A percentile compares a stretch with the other conserved stretches of the same genome.
Conservation (phyloP, 2,797 vertebrate species). For the Pipistrellus nathusii region DNA sequence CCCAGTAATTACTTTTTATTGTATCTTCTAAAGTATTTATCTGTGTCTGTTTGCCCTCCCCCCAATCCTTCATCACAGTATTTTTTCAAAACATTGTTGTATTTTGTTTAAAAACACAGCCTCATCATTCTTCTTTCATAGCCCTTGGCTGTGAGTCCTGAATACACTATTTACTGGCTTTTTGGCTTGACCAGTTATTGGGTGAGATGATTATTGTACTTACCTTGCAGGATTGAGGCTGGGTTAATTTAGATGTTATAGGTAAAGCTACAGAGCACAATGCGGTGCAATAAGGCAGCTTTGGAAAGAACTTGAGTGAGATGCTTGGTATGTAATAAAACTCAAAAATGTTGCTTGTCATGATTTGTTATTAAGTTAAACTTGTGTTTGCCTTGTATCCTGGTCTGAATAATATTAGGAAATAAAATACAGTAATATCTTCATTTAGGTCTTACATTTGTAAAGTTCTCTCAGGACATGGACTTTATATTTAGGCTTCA, state of each 20-base stretch:
- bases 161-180: background rate
- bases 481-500: background rate
- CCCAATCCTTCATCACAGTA: background rate
- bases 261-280: background rate
- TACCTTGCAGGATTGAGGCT: background rate
- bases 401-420: background rate
- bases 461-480: background rate
- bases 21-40: background rate
- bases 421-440: background rate
- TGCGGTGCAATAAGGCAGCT: background rate
- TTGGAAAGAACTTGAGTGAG: background rate
- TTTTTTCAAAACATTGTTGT: background rate
- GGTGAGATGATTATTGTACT: background rate
- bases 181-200: background rate
- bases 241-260: background rate
- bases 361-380: background rate
- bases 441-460: background rate
- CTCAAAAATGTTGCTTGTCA: background rate
- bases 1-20: conserved; percentile 32
- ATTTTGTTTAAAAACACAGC: conserved; percentile 38
- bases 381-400: background rate
- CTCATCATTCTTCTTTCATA: background rate
- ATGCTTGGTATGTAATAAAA: background rate
- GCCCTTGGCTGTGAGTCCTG: background rate
- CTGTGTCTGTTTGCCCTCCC: background rate